Evolutionary conservation across 2,888 invertebrate species (phyloP), one percentile per base, ranked within the genome.

Genomic region (Scaptomyza polygonia): DNA sequence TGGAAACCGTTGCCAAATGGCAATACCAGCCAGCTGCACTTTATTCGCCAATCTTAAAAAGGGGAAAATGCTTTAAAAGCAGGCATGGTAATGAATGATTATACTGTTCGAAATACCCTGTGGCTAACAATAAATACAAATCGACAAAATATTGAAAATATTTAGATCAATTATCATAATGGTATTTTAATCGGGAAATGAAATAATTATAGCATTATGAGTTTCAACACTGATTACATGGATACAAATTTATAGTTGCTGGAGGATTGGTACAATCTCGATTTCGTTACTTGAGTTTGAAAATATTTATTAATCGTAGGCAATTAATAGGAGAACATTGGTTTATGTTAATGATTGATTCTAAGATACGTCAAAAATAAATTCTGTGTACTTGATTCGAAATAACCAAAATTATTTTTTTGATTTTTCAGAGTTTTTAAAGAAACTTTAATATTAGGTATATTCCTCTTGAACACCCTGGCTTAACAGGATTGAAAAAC

Each of bases 1-100:
- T 72, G 72, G 55, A 64, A 67, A 83, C 67, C 69, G 77, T 83
- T 54, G 77, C 61, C 67, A 79, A 83, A 68, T 82, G 82, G 72
- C 63, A 72, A 67, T 55, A 64, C 48, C 66, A 67, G 67, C 54
- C 81, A 77, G 80, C 81, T 83, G 81, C 81, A 84, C 71, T 77
- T 83, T 77, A 58, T 67, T 71, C 67, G 62, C 51, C 30, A 69
- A 64, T 77, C 64, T 57, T 45, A 53, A 74, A 65, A 59, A 49
- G 58, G 51, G 45, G 44, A 51, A 53, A 54, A 53, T 55, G 64
- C 53, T 25, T 14, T 39, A 1, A 16, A 29, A 47, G 5, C 36
- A 25, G 45, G 16, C 32, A 36, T 16, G 36, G 27, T 30, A 39
- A 53, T n/a, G n/a, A 47, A 52, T 39, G 55, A 39, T 36, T 32